Conservation (phyloP, 2,888 invertebrate species). For the Habrosyne pyritoides region DNA sequence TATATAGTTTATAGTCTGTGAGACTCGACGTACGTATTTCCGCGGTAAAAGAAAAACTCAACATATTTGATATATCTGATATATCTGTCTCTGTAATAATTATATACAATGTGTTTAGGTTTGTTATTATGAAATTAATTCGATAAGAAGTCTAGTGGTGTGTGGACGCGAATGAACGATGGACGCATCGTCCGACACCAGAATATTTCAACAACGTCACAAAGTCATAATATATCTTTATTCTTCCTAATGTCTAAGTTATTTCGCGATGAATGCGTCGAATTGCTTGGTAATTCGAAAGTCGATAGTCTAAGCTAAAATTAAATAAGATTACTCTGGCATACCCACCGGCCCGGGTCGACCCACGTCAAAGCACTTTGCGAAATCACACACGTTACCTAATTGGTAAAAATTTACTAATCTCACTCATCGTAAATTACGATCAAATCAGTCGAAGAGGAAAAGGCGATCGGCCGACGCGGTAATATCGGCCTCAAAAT, state of each 20-base stretch:
- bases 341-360: conserved; percentile 62
- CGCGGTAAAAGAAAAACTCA: conserved; percentile 29
- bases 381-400: conserved; percentile 68
- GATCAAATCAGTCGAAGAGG: conserved; percentile 73
- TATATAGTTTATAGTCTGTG: conserved; percentile 67
- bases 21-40: conserved; percentile 54
- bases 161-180: conserved; percentile 56
- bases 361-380: conserved; percentile 69
- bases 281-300: conserved; percentile 81
- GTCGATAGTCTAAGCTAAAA: conserved; percentile 71
- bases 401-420: conserved; percentile 71
- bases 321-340: conserved; percentile 77
- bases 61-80: conserved; percentile 67
- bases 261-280: conserved; percentile 83
- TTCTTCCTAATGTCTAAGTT: conserved; percentile 70
- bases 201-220: conserved; percentile 57
- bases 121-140: conserved; percentile 38
- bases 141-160: conserved; percentile 36
- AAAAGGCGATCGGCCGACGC: conserved; percentile 39
- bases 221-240: conserved; percentile 74
- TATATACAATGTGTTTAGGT: conserved; percentile 22
- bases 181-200: conserved; percentile 50
- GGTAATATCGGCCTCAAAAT: conserved; percentile 31
- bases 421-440: conserved; percentile 70
- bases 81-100: conserved; percentile 54